Percentiles rank a stretch among this genome's conserved stretches.
Conservation (phyloP, 2,888 invertebrate genomes). For the Sarcophaga subvicina region DNA sequence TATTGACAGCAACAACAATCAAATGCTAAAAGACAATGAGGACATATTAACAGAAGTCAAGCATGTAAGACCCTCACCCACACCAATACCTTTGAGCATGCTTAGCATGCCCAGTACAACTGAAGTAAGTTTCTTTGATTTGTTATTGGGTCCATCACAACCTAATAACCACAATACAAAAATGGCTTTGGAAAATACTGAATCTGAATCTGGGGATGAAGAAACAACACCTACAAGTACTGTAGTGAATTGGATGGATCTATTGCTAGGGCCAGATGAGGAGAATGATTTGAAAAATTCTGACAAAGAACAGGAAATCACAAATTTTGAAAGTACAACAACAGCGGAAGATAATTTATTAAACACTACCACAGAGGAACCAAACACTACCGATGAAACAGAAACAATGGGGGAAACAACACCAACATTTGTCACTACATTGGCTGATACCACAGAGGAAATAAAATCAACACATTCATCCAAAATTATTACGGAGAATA, state of each 20-base stretch:
- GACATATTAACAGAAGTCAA: constrained; percentile 68
- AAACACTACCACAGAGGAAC: constrained; percentile 41
- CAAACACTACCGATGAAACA: constrained; percentile 24
- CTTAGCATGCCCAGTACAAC: constrained; percentile 67
- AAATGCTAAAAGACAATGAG: constrained; percentile 75
- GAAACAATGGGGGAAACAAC: constrained; percentile 48
- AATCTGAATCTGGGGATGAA: constrained; percentile 53
- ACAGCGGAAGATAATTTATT: constrained; percentile 52
- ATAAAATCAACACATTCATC: constrained; percentile 8
- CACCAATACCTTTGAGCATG: constrained; percentile 47
- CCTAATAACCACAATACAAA: constrained; percentile 38
- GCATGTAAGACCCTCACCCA: constrained; percentile 56
- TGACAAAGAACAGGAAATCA: constrained; percentile 38
- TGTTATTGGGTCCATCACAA: constrained; percentile 76
- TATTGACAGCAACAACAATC: constrained; percentile 79
- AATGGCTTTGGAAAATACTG: constrained; percentile 48
- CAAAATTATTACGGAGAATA: not conserved
- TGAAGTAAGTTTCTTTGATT: constrained; percentile 76
- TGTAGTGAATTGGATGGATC: constrained; percentile 75
- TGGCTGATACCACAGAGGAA: constrained; percentile 40
- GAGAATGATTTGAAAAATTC: constrained; percentile 68
- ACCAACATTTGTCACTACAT: constrained; percentile 41
- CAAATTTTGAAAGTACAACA: constrained; percentile 69
- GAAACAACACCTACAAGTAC: constrained; percentile 70
- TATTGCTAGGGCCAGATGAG: constrained; percentile 76